Percentiles rank a stretch among this genome's conserved stretches.
phyloP scores from a whole-genome alignment of 2,888 invertebrate species.

The Pseudococcus longispinus region DNA sequence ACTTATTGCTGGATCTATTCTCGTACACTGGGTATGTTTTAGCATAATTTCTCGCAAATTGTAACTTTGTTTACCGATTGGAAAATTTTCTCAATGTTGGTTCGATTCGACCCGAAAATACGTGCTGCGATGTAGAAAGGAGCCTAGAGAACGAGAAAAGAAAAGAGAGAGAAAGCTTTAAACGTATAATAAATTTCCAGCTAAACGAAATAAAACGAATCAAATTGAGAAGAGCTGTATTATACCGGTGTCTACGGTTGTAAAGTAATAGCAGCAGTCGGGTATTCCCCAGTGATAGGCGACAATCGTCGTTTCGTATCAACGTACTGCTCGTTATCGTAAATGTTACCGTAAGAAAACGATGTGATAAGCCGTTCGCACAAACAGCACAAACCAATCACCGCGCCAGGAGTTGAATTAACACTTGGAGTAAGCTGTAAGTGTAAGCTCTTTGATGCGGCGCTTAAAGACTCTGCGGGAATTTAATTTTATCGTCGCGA shows the following conservation, averaged over 20 bases:
- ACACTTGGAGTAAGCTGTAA: neutral
- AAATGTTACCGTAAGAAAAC: slow-evolving; percentile 29
- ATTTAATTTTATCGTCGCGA: neutral
- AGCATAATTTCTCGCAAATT: neutral
- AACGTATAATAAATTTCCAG: neutral
- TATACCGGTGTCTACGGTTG: neutral
- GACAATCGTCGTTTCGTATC: neutral
- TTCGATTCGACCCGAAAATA: neutral
- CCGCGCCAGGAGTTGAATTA: neutral
- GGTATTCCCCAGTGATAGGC: slow-evolving; percentile 22
- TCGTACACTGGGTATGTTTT: neutral
- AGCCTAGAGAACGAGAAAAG: neutral
- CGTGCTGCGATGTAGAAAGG: neutral
- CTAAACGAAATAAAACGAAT: slow-evolving; percentile 7
- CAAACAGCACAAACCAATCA: neutral
- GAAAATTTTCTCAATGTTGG: neutral
- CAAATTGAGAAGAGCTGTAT: neutral
- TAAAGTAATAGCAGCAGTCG: slow-evolving; percentile 5
- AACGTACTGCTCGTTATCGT: neutral
- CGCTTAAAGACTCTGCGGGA: neutral
- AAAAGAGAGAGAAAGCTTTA: neutral
- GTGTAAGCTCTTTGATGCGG: neutral
- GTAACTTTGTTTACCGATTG: neutral
- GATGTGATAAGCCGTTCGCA: slow-evolving; percentile 5
- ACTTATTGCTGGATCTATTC: neutral